phyloP scores from a whole-genome alignment of 2,888 invertebrate species.

The Drosophila mimetica region DNA sequence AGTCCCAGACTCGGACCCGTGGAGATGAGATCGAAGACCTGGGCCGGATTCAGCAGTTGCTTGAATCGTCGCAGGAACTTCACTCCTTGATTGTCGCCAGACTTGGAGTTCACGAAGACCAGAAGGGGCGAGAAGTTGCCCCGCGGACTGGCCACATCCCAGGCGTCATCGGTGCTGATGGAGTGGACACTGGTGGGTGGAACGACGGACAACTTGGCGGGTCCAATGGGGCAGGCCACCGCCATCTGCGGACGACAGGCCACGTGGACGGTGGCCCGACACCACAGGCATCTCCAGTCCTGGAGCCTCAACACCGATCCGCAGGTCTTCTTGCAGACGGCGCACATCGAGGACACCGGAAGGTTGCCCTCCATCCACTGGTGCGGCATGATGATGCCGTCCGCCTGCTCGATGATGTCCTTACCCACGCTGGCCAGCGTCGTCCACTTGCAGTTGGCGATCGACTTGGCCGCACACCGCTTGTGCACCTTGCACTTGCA shows the following conservation, averaged over 20 bases:
- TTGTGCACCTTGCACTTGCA: constrained; percentile 99
- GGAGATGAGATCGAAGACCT: constrained; percentile 98
- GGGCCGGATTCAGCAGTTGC: constrained; percentile 97
- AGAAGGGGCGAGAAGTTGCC: constrained; percentile 90
- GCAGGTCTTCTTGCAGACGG: constrained; percentile 97
- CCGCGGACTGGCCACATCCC: constrained; percentile 92
- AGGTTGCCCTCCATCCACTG: constrained; percentile 99
- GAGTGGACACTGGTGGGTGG: constrained; percentile 97
- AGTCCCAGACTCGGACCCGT: constrained; percentile 93
- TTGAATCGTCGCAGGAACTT: constrained; percentile 97
- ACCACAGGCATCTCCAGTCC: constrained; percentile 99
- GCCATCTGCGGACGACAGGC: constrained; percentile 93
- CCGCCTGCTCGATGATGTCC: constrained; percentile 95
- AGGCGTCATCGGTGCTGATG: constrained; percentile 94
- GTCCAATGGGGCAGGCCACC: constrained; percentile 93
- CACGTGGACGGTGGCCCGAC: constrained; percentile 95
- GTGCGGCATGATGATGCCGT: constrained; percentile 97
- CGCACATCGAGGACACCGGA: constrained; percentile 96
- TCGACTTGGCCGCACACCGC: constrained; percentile 95
- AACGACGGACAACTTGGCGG: constrained; percentile 95
- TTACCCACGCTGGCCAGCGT: constrained; percentile 97
- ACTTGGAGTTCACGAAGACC: constrained; percentile 99
- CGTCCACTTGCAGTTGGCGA: constrained; percentile 99
- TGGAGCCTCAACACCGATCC: constrained; percentile 97
- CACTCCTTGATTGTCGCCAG: constrained; percentile 98